Conservation (phyloP, 2,888 invertebrate species). For the Syrista parreyssii region DNA sequence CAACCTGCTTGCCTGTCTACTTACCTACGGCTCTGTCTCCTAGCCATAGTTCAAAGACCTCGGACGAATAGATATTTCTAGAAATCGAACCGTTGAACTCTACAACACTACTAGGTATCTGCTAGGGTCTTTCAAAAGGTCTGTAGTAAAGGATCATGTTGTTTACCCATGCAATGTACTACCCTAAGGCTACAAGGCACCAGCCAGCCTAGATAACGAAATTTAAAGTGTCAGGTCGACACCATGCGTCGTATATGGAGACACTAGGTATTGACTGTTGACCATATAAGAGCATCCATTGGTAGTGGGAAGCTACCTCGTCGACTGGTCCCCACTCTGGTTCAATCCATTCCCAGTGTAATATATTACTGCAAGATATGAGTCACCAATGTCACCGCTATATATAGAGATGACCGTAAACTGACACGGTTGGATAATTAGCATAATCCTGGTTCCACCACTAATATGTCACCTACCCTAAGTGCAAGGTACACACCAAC, state of each 20-base stretch:
- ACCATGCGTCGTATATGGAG: constrained; percentile 38
- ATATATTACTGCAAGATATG: constrained; percentile 35
- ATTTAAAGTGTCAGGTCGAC: neutral
- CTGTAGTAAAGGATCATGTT: no score
- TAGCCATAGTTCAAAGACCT: constrained; percentile 41
- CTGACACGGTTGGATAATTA: constrained; percentile 44
- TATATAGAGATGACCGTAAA: constrained; percentile 56
- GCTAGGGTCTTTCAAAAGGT: neutral
- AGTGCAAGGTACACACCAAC: no score
- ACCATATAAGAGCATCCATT: constrained; percentile 63
- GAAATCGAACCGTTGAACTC: constrained; percentile 28
- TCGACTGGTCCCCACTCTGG: constrained; percentile 15
- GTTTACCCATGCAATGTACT: no score
- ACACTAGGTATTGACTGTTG: constrained; percentile 42
- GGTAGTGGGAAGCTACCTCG: constrained; percentile 35
- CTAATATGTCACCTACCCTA: no score
- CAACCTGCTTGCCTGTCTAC: no score
- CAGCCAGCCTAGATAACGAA: neutral
- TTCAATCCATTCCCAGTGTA: constrained; percentile 32
- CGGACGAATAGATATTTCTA: constrained; percentile 34
- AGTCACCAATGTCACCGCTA: constrained; percentile 63
- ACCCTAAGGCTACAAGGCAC: no score
- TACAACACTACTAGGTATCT: neutral
- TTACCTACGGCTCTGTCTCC: constrained; percentile 5
- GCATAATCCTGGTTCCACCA: constrained; percentile 31